Percentiles rank a stretch among this genome's conserved stretches.
These are phyloP conservation scores for Cynocephalus volans DNA, from an alignment of 2,113 vertebrate genomes.

Conservation along the genomic window DNA sequence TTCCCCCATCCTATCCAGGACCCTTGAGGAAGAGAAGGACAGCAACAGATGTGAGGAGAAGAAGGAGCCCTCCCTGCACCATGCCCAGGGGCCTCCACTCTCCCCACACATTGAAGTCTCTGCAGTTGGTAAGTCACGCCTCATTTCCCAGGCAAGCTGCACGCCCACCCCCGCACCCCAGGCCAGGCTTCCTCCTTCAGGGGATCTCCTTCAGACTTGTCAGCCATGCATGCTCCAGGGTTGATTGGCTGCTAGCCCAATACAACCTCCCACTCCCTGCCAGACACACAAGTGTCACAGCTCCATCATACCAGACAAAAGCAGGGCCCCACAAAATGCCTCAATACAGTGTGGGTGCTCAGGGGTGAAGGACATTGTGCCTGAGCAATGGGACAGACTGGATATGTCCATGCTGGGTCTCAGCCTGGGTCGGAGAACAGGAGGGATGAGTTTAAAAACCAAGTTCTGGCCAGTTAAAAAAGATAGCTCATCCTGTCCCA, in stretches of 20 bases:
- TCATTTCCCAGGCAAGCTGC: conserved; percentile 75
- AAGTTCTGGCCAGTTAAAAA: neutral
- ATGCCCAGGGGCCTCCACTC: conserved; percentile 26
- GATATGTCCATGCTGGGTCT: neutral
- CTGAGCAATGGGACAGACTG: neutral
- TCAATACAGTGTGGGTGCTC: neutral
- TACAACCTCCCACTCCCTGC: neutral
- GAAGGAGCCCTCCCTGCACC: neutral
- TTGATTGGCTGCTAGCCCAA: neutral
- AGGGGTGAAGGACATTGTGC: neutral
- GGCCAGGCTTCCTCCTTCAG: conserved; percentile 58
- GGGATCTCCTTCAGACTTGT: neutral
- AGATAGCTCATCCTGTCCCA: neutral
- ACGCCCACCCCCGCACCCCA: conserved; percentile 10
- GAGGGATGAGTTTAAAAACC: neutral
- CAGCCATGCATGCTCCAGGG: conserved; percentile 21
- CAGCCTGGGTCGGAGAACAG: neutral
- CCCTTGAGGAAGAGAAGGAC: conserved; percentile 37
- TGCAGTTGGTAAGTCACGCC: conserved; percentile 71
- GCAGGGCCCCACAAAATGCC: neutral
- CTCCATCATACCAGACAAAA: neutral
- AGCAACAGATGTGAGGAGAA: conserved; percentile 53
- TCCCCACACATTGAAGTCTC: neutral
- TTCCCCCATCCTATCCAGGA: neutral
- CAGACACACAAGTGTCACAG: neutral